Evolutionary conservation across 2,888 invertebrate genomes (phyloP), one percentile per base, ranked within the genome.

Genomic region (Panorpa germanica): DNA sequence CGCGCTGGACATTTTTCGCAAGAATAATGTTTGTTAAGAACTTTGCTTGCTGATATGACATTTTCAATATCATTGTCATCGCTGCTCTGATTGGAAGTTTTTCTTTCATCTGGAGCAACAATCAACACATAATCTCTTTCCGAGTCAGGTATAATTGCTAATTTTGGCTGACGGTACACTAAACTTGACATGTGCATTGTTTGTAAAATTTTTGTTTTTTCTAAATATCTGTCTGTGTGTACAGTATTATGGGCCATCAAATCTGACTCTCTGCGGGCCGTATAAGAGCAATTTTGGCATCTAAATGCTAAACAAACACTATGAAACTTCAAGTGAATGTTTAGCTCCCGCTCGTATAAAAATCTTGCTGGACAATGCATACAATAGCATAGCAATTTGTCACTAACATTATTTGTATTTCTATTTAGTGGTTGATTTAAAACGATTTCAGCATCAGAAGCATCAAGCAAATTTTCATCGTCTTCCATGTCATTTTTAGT

Each of bases 351-450:
- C 38, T 71, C 71, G 39, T 70, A 70, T 36, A 82, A 67, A 53
- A 73, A 88, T 46, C 85, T 65, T 0, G 85, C 81, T 2, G 86
- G 86, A 49, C 86, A 88, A 40, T 74, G 70, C 35, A 66, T 62
- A 49, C 86, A 88, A 45, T 78, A 82, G 43, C 70, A 70, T 32
- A 82, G 48, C 5, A 60, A 40, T 32, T 52, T 53, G 20, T 52
- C 49, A 13, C 39, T 38, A 4, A 38, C 32, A n/a, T 52, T 47
- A 44, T 55, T 58, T 6, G 49, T 47, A 44, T 53, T 53, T 34
- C 51, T 48, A 28, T 35, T 41, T 32, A 53, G 53, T n/a, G n/a
- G n/a, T n/a, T 25, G 13, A n/a, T 35, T 22, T 29, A 35, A 5
- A 14, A 43, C 40, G 17, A 54, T 55, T 29, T 53, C 53, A 38